phyloP scores from a whole-genome alignment of 2,797 vertebrate genomes.

The Thalassophryne amazonica region DNA sequence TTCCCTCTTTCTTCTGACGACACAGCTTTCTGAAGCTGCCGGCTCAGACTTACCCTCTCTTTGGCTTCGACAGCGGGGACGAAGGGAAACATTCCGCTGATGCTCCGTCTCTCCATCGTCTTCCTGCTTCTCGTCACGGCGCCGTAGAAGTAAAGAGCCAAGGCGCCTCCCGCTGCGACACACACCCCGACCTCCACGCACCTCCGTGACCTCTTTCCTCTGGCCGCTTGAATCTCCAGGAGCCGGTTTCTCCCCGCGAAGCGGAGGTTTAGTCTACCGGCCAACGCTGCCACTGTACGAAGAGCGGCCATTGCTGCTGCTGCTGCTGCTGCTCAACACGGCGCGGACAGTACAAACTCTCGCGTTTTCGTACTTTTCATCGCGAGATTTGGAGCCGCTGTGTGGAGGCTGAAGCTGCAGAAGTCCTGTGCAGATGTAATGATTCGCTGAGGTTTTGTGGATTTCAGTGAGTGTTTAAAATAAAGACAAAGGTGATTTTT shows the following conservation, averaged over 20 bases:
- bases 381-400: slow-evolving; percentile 68
- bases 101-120: slow-evolving; percentile 46
- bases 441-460: slow-evolving; percentile 1
- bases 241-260: slow-evolving; percentile 36
- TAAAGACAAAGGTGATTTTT: too few species aligned
- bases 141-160: slow-evolving; percentile 61
- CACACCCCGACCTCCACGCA: slow-evolving; percentile 56
- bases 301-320: slow-evolving; percentile 77
- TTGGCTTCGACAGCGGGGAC: slow-evolving; percentile 73
- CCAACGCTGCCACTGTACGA: slow-evolving; percentile 68
- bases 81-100: slow-evolving; percentile 55
- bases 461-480: background rate
- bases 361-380: slow-evolving; percentile 49
- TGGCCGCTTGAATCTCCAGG: slow-evolving; percentile 1
- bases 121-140: slow-evolving; percentile 38
- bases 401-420: slow-evolving; percentile 21
- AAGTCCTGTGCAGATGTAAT: slow-evolving; percentile 15
- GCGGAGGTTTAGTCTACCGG: slow-evolving; percentile 45
- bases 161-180: slow-evolving; percentile 68
- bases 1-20: too few species aligned
- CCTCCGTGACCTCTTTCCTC: slow-evolving; percentile 16
- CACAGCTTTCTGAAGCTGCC: too few species aligned
- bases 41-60: slow-evolving; percentile 73
- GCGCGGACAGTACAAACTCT: slow-evolving; percentile 31
- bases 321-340: slow-evolving; percentile 13